Evolutionary conservation across 2,888 invertebrate species (phyloP).

Genomic region (Automeris io): DNA sequence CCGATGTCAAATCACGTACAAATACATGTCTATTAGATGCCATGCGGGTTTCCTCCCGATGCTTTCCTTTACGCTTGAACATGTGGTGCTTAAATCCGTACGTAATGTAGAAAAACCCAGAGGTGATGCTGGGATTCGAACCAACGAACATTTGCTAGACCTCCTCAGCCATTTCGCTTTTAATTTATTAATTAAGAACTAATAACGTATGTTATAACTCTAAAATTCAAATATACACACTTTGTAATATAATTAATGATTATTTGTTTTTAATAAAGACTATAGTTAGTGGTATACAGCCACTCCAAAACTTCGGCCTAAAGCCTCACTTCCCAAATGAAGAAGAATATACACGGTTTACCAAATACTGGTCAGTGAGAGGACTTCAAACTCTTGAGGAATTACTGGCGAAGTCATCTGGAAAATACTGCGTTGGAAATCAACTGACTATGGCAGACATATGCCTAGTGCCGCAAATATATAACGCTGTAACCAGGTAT

Average conservation of each 20-base stretch:
- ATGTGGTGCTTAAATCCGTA: too few species aligned
- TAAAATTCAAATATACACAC: too few species aligned
- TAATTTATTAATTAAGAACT: too few species aligned
- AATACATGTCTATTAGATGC: too few species aligned
- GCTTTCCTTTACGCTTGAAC: too few species aligned
- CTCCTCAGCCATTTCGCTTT: too few species aligned
- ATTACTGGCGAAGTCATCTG: conserved; percentile 57
- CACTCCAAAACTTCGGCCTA: conserved; percentile 79
- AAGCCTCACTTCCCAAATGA: conserved; percentile 50
- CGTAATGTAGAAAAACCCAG: too few species aligned
- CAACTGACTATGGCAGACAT: conserved; percentile 81
- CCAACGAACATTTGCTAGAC: too few species aligned
- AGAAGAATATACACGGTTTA: conserved; percentile 66
- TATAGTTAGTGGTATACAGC: conserved; percentile 82
- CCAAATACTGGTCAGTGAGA: conserved; percentile 64
- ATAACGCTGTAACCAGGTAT: conserved; percentile 75
- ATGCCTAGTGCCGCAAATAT: conserved; percentile 81
- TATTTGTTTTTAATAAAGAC: conserved; percentile 45
- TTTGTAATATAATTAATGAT: not conserved
- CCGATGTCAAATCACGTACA: too few species aligned
- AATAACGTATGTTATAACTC: too few species aligned
- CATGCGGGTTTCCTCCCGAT: too few species aligned
- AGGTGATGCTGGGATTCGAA: too few species aligned
- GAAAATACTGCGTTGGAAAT: conserved; percentile 78
- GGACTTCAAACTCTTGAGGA: conserved; percentile 78